Evolutionary conservation across 2,888 invertebrate genomes (phyloP).

Genomic region (Elysia crispata): DNA sequence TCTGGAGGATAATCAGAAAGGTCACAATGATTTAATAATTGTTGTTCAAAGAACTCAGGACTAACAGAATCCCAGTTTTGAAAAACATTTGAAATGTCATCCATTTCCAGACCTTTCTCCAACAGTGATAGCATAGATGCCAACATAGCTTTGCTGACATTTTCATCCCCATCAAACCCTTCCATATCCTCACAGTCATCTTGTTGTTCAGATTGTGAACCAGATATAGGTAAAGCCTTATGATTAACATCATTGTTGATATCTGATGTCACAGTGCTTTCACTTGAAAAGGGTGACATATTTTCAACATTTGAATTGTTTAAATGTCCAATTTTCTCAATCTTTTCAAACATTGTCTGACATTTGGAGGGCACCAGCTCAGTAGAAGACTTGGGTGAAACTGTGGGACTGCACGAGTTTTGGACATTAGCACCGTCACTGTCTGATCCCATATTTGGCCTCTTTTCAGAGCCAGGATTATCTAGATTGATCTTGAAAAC

Average conservation of each 20-base stretch:
- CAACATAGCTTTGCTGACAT: neutral
- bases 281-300: too few species aligned
- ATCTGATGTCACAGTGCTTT: neutral
- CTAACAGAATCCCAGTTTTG: constrained; percentile 17
- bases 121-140: constrained; percentile 2
- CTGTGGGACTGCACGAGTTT: too few species aligned
- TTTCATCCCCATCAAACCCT: neutral
- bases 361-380: neutral
- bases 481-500: constrained; percentile 10
- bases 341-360: neutral
- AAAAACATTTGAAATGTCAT: neutral
- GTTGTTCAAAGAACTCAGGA: constrained; percentile 7
- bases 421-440: neutral
- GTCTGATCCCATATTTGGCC: neutral
- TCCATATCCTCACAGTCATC: neutral
- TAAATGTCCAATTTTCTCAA: neutral
- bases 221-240: neutral
- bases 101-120: constrained; percentile 9
- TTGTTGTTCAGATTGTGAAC: neutral
- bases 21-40: constrained; percentile 1
- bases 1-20: neutral
- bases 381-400: too few species aligned
- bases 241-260: neutral
- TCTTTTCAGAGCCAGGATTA: neutral
- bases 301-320: neutral